A percentile compares a stretch with the other conserved stretches of the same genome.
Evolutionary conservation across 2,888 invertebrate genomes (phyloP).

Genomic region (Teleogryllus oceanicus): DNA sequence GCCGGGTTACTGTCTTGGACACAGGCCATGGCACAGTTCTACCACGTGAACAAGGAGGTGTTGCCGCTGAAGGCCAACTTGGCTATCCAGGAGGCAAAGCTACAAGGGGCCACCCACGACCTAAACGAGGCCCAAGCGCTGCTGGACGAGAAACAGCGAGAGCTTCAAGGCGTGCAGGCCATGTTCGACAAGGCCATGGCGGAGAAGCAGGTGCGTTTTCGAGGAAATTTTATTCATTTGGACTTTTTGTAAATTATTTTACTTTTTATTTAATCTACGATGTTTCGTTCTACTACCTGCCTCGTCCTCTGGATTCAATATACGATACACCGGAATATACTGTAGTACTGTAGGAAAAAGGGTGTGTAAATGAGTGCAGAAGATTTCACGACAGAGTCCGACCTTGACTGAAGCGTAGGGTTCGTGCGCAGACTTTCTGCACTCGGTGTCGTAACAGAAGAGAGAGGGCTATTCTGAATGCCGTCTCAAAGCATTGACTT

Average conservation of each 20-base stretch:
- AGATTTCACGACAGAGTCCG: too few species aligned
- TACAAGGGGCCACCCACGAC: constrained; percentile 57
- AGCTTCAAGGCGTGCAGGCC: constrained; percentile 62
- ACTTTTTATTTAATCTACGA: neutral
- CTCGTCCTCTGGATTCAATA: too few species aligned
- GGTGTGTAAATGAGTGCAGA: too few species aligned
- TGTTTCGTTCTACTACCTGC: too few species aligned
- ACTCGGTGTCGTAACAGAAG: too few species aligned
- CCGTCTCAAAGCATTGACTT: too few species aligned
- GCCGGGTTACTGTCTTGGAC: constrained; percentile 89
- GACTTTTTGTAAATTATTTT: neutral
- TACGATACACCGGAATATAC: too few species aligned
- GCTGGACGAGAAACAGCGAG: constrained; percentile 58
- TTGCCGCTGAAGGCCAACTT: constrained; percentile 78
- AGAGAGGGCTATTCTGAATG: too few species aligned
- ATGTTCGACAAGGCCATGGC: constrained; percentile 71
- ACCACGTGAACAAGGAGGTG: constrained; percentile 81
- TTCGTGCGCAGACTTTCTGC: too few species aligned
- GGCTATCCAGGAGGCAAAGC: constrained; percentile 66
- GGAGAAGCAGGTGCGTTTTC: constrained; percentile 58
- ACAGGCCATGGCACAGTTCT: constrained; percentile 79
- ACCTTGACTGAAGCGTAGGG: too few species aligned
- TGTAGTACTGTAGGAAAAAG: too few species aligned
- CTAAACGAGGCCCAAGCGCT: constrained; percentile 56
- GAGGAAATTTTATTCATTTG: neutral